Evolutionary conservation across 2,113 vertebrate genomes (phyloP), one percentile per base, ranked within the genome.

Genomic region (Charina bottae): DNA sequence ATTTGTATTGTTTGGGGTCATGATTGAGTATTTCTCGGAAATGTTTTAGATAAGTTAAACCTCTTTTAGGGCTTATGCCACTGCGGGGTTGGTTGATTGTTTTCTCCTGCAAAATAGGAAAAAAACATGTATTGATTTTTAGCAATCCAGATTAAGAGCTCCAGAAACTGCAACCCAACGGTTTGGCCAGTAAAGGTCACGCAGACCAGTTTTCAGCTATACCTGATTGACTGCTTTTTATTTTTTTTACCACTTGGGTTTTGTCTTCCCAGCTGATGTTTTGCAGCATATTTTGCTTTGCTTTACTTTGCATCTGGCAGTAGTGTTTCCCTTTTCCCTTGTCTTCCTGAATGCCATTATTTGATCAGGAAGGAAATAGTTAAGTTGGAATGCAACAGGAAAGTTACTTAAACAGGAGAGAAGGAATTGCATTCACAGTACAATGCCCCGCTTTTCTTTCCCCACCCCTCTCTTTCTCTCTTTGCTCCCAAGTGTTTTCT

Each of bases 221-320:
- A 68, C 15, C 13, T 91, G 91, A 72, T 72, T 84, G 93, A 93
- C 59, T 92, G 91, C 92, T 62, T 89, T 87, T 33, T 26, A 2
- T 96, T 28, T 96, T 96, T 92, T 92, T 93, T 92, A 86, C 92
- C 84, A 42, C 90, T 96, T 49, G 49, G 49, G 49, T 49, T 93
- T 97, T 87, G 94, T 96, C 95, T 94, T 88, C 94, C 86, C 0
- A 24, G 87, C 94, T 83, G 26, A 90, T 85, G 55, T 90, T 91
- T 87, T 90, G 85, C 90, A 95, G 94, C 91, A 89, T 85, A 1
- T 42, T 83, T 93, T 92, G 60, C 95, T 58, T 23, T n/a, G 46
- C 42, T 42, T 42, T 42, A 3, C 21, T 42, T 78, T 2, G 17
- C 72, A 37, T 37, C 68, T 37, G 68, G 68, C 68, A 0, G 13